A percentile compares a stretch with the other conserved stretches of the same genome.
phyloP scores from a whole-genome alignment of 92 coral and sea anemone genomes.

The Porites rus region DNA sequence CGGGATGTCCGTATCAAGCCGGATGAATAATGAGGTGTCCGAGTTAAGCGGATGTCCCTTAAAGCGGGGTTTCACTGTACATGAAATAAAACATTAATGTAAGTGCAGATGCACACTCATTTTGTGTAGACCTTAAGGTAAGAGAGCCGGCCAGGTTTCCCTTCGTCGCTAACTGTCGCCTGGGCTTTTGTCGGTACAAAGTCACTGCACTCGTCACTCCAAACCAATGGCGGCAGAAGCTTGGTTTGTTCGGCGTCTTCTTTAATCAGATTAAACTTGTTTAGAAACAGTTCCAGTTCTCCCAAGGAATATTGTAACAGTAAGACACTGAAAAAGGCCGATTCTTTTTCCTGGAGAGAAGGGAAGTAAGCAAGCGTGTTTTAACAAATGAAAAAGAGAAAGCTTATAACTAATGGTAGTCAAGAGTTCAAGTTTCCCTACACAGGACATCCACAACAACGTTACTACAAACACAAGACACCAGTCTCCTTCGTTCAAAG shows the following conservation, averaged over 20 bases:
- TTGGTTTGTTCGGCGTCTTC: not conserved
- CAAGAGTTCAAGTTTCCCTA: too few species aligned
- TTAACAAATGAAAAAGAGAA: too few species aligned
- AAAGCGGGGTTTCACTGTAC: too few species aligned
- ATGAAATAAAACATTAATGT: too few species aligned
- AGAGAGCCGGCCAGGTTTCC: constrained; percentile 1
- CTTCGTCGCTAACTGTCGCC: constrained; percentile 17
- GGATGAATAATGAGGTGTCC: too few species aligned
- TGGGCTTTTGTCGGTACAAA: constrained; percentile 38
- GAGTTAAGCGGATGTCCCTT: too few species aligned
- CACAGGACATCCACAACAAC: too few species aligned
- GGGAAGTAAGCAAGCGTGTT: not conserved
- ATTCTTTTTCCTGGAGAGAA: constrained; percentile 15
- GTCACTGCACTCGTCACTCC: constrained; percentile 46
- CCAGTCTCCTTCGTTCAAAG: too few species aligned
- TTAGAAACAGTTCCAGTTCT: constrained; percentile 67
- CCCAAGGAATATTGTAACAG: constrained; percentile 63
- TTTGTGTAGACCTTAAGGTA: constrained; percentile 17
- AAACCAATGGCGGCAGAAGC: constrained; percentile 17
- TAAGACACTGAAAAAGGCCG: constrained; percentile 45
- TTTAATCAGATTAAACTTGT: constrained; percentile 40
- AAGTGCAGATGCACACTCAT: too few species aligned
- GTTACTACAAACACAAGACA: too few species aligned
- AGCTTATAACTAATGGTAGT: too few species aligned
- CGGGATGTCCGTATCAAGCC: too few species aligned